Base-by-base conservation (phyloP, 2,113 vertebrate genomes). In the Aspidoscelis tigris region DNA sequence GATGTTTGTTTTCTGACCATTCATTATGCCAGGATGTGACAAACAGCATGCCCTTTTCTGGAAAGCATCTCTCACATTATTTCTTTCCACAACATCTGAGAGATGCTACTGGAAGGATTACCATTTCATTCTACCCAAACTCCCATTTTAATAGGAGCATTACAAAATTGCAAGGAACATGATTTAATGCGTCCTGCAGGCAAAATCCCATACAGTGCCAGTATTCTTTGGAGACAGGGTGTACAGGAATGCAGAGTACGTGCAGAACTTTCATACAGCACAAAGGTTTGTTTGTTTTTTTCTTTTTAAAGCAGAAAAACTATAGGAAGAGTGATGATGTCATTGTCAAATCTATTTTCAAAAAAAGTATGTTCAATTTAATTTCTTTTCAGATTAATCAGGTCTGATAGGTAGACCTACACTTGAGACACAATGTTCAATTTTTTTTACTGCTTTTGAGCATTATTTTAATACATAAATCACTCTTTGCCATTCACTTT, bases 11-110 rank as follows among this genome's bases (percentile, higher is more conserved):
- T 74, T 47, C 70, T 43, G 41, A 43, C 21, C 80, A 2, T 90
- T 82, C 87, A 81, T 44, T n/a, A 50, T 68, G 24, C 80, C 76
- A 64, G 90, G 81, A 78, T 5, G n/a, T 9, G 53, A 61, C 44
- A 71, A 80, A 85, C 69, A 75, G 6, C 84, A 33, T 93, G 90
- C 64, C 88, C 33, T 90, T 89, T 87, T 88, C 82, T 90, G 86
- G 58, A 83, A 55, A 84, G 3, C 5, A 71, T 80, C 80, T 87
- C 76, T 88, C 44, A 85, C 41, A 88, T 65, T 39, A 47, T 41
- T 81, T 88, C 44, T 86, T 90, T 76, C 86, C 82, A 75, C 86
- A 90, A 75, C 55, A 75, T 87, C 85, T 93, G 86, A 55, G 81
- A 71, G 50, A 65, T 87, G 70, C 77, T 89, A 71, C 55, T 76